Evolutionary conservation across 2,888 invertebrate species (phyloP), one percentile per base, ranked within the genome.

Genomic region (Tethea ocularis): DNA sequence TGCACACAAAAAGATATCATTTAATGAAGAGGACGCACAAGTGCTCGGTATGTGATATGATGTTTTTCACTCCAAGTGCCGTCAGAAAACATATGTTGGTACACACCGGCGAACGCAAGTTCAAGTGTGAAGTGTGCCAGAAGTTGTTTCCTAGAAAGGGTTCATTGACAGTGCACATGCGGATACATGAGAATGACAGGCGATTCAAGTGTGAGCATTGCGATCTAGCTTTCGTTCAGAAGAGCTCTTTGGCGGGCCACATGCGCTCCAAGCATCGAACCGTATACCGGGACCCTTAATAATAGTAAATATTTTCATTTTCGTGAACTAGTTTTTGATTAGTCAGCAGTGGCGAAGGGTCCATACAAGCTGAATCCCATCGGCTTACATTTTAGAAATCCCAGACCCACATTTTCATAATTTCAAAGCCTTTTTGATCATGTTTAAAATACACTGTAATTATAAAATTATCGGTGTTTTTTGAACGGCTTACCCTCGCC

Each of bases 161-260:
- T 24, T 84, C 89, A 0, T 65, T 92, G 22, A 88, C 87, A 1
- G 85, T 89, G 8, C 93, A 93, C 63, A 78, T 83, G 57, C 78
- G 91, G 15, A 87, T 83, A 60, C 91, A 91, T 57, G 87, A 86
- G 0, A 87, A 90, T 0, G 86, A 89, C 57, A 77, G 83, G 51
- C 86, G 73, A 0, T 69, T 72, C 51, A 59, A 59, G 2, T 80
- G 81, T 52, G 65, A 66, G 13, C 36, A 69, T n/a, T 93, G 93
- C 61, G 87, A 84, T 0, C 91, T 88, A 62, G 79, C 85, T 0
- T 92, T 92, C 59, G 85, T 89, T 1, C 90, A 93, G 17, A 41
- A 41, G 7, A 41, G 41, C 17, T 41, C 41, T 17, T 17, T 41
- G 41, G 26, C 26, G 26, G 7, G 26, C 26, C 36, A 36, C 36